phyloP scores from a whole-genome alignment of 2,797 vertebrate species.

The Gymnopithys bicolor region DNA sequence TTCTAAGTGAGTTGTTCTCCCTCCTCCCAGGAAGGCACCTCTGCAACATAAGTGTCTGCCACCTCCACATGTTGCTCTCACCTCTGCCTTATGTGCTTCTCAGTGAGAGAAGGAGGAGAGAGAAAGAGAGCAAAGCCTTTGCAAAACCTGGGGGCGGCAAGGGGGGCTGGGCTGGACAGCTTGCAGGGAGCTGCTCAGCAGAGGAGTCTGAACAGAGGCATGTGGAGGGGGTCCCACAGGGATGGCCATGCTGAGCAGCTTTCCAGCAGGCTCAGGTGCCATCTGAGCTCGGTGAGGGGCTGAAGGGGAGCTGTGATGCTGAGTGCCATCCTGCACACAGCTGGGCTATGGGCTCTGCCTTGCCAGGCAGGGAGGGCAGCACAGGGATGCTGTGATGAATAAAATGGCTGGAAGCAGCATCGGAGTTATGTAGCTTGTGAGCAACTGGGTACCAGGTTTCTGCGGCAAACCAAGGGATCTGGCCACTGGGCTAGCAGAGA shows the following conservation, averaged over 20 bases:
- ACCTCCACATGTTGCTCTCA: background rate
- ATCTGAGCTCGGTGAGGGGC: rapidly evolving
- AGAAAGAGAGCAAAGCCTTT: background rate
- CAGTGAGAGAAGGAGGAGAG: background rate
- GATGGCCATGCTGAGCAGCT: background rate
- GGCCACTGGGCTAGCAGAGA: background rate
- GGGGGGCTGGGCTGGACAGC: background rate
- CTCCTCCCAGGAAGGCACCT: background rate
- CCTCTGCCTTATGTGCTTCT: background rate
- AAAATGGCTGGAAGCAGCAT: rapidly evolving
- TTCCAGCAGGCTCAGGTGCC: background rate
- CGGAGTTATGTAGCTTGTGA: background rate
- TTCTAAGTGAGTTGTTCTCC: background rate
- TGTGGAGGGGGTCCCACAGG: background rate
- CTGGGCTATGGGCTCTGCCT: background rate
- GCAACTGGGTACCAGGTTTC: background rate
- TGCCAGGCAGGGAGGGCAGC: background rate
- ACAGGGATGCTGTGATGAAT: rapidly evolving
- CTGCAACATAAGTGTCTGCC: rapidly evolving
- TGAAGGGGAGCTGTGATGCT: background rate
- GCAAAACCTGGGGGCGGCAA: background rate
- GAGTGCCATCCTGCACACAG: rapidly evolving
- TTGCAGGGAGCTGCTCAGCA: rapidly evolving
- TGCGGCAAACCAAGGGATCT: background rate
- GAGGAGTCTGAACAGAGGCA: background rate